Evolutionary conservation across 2,888 invertebrate genomes (phyloP).

Genomic region (Drosophila quinaria): DNA sequence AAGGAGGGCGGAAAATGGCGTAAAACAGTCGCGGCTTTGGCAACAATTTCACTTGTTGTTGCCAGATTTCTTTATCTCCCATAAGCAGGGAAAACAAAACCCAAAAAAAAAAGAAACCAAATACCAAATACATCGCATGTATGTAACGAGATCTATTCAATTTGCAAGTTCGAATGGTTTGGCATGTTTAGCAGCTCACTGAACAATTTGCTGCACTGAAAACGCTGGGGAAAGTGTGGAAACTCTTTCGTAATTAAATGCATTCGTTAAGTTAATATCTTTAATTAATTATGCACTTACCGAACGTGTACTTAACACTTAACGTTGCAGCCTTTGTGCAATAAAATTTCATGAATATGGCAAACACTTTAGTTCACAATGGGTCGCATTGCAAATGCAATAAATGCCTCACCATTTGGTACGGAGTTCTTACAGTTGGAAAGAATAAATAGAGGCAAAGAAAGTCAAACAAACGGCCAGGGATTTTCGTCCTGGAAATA

Average conservation of each 20-base stretch:
- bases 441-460: neutral
- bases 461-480: neutral
- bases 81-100: constrained; percentile 63
- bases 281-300: constrained; percentile 59
- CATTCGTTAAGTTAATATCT: constrained; percentile 29
- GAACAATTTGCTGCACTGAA: constrained; percentile 51
- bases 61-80: constrained; percentile 77
- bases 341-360: constrained; percentile 63
- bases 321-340: constrained; percentile 34
- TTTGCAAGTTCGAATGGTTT: constrained; percentile 67
- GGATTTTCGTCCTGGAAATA: neutral
- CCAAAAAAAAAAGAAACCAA: constrained; percentile 2
- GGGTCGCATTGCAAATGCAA: constrained; percentile 28
- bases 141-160: constrained; percentile 68
- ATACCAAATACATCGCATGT: constrained; percentile 20
- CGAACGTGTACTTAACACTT: constrained; percentile 49
- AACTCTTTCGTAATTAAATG: constrained; percentile 16
- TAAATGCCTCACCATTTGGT: constrained; percentile 17
- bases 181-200: constrained; percentile 74
- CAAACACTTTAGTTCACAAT: constrained; percentile 43
- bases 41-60: constrained; percentile 71
- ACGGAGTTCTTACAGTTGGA: neutral
- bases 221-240: neutral
- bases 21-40: constrained; percentile 64
- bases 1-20: neutral